phyloP scores from a whole-genome alignment of 2,113 vertebrate genomes.

The Neodontobutis hainanensis region DNA sequence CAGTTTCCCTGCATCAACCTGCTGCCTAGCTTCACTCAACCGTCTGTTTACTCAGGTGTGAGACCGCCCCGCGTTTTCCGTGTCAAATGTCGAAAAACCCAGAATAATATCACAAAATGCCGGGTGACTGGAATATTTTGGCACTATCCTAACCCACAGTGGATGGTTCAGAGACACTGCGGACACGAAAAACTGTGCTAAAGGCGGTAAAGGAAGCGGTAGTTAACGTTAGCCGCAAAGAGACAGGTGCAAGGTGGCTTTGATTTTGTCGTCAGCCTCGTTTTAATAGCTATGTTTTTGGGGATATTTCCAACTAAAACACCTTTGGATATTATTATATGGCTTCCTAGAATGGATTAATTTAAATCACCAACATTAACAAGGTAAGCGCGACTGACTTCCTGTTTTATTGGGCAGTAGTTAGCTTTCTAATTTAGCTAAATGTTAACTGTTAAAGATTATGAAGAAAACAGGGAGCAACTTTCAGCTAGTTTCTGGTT shows the following conservation, averaged over 20 bases:
- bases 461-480: not conserved
- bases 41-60: too few relatives aligned
- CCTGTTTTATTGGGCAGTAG: not conserved
- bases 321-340: not conserved
- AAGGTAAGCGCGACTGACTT: not conserved
- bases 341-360: not conserved
- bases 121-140: too few relatives aligned
- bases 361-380: not conserved
- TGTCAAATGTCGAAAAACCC: too few relatives aligned
- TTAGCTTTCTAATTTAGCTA: not conserved
- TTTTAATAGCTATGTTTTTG: too few relatives aligned
- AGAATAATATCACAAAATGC: too few relatives aligned
- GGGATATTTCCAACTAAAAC: not conserved
- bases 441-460: not conserved
- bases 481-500: not conserved
- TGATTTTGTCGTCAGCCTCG: not conserved
- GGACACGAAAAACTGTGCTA: too few relatives aligned
- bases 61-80: too few relatives aligned
- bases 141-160: too few relatives aligned
- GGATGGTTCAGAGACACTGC: too few relatives aligned
- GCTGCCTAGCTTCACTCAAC: too few relatives aligned
- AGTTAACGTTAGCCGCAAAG: not conserved
- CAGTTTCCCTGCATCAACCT: too few relatives aligned
- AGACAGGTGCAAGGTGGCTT: slow-evolving; percentile 4
- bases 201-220: not conserved